A percentile compares a stretch with the other conserved stretches of the same genome.
phyloP scores from a whole-genome alignment of 1,140 invertebrate genomes.

The Formica exsecta region DNA sequence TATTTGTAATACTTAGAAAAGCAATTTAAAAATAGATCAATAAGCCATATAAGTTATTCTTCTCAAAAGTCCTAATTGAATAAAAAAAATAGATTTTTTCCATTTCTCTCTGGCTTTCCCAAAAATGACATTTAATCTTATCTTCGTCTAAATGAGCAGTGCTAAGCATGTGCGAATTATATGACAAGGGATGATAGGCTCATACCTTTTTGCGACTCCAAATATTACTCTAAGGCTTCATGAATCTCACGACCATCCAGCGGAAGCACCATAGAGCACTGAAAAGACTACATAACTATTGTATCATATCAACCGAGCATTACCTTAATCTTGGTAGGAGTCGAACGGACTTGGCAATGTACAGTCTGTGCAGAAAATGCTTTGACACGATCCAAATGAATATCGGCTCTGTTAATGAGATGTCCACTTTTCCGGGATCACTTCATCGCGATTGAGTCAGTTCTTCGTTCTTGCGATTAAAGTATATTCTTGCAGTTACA shows the following conservation, averaged over 20 bases:
- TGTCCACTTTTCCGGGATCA: slow-evolving; percentile 10
- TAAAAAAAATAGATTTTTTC: not conserved
- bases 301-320: slow-evolving; percentile 69
- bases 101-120: not conserved
- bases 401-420: slow-evolving; percentile 9
- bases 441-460: slow-evolving; percentile 18
- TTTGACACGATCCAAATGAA: slow-evolving; percentile 8
- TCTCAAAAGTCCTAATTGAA: not conserved
- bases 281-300: slow-evolving; percentile 73
- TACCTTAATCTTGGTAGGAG: slow-evolving; percentile 74
- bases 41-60: not conserved
- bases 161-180: not conserved
- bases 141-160: slow-evolving; percentile 21
- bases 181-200: not conserved
- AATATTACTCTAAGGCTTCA: slow-evolving; percentile 40
- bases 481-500: not conserved
- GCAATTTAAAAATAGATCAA: not conserved
- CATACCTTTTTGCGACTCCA: slow-evolving; percentile 42
- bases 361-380: slow-evolving; percentile 61
- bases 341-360: slow-evolving; percentile 66
- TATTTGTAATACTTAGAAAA: not conserved
- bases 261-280: slow-evolving; percentile 71
- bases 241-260: slow-evolving; percentile 58
- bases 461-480: not conserved
- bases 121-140: slow-evolving; percentile 45